Evolutionary conservation across 2,797 vertebrate species (phyloP), one percentile per base, ranked within the genome.

Genomic region (Premnoplex brunnescens): DNA sequence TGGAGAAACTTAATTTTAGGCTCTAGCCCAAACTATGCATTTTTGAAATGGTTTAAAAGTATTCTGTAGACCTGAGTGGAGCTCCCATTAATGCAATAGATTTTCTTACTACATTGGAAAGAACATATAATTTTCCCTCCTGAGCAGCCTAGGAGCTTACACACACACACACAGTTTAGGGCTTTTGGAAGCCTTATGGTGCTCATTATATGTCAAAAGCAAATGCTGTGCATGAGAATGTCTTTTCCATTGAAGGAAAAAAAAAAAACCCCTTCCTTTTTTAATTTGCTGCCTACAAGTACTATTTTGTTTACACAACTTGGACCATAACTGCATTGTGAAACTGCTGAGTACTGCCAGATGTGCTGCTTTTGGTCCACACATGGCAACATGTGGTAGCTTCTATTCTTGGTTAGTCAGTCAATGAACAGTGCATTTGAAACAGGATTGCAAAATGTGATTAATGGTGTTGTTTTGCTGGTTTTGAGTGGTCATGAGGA

Each of bases 351-450:
- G 20, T 10, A 2, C 28, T 94, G 81, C 93, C 88, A 93, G 92
- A 93, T 74, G 88, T 85, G 84, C 77, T 91, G 55, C 44, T 63
- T 58, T 56, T 76, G 37, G 52, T 75, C 58, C 90, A 51, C 71
- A 59, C 67, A 19, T 41, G 79, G 79, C 82, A 75, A 15, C 62
- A 11, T 22, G 49, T 56, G 44, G 34, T 55, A 68, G 48, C 73
- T 79, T 39, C 87, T 83, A 3, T 19, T 90, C 66, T 19, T 43
- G 71, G 34, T 20, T 4, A 41, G 15, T 6, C 46, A 59, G 48
- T 49, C 69, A 69, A 4, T 48, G 67, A 74, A 27, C 8, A 69
- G 79, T 4, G 12, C 59, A 12, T 59, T 85, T 0, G 19, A 80
- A 84, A 86, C 7, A 16, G 23, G 84, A 9, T 89, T 91, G 84